Evolutionary conservation across 2,797 vertebrate genomes (phyloP).

Genomic region (Rhinella marina): DNA sequence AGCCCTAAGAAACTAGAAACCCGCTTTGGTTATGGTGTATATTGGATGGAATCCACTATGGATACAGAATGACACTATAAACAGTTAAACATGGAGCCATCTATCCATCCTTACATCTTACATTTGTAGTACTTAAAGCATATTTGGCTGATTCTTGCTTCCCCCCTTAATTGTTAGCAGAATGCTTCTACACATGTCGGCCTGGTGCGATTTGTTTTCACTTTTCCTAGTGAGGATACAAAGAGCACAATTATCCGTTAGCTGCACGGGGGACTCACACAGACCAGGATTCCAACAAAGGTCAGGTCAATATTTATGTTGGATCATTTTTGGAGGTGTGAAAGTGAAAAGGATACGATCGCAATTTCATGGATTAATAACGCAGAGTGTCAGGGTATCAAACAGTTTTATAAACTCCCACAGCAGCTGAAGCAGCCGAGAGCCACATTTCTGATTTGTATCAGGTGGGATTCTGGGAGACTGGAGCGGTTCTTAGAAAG

Average conservation of each 20-base stretch:
- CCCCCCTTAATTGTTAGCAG: conserved; percentile 43
- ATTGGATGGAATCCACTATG: not conserved
- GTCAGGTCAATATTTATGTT: conserved; percentile 54
- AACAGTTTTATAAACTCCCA: conserved; percentile 41
- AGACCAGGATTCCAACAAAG: conserved; percentile 46
- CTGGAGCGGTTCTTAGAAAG: conserved; percentile 28
- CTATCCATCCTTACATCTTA: not conserved
- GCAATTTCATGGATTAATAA: conserved; percentile 53
- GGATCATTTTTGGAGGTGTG: conserved; percentile 48
- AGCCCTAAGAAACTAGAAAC: too few relatives aligned
- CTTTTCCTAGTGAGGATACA: conserved; percentile 45
- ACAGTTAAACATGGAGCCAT: not conserved
- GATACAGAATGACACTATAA: not conserved
- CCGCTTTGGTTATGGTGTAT: not conserved
- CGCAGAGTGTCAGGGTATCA: conserved; percentile 40
- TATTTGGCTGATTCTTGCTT: conserved; percentile 13
- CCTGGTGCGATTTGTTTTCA: conserved; percentile 48
- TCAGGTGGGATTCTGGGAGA: conserved; percentile 46
- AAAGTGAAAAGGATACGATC: conserved; percentile 45
- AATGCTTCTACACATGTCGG: conserved; percentile 42
- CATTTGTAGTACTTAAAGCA: not conserved
- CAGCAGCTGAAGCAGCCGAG: conserved; percentile 42
- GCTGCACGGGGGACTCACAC: conserved; percentile 34
- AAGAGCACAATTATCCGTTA: conserved; percentile 42
- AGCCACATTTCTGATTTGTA: conserved; percentile 44